Base-by-base conservation (phyloP, 2,888 invertebrate species). In the Rhodophaea formosa region DNA sequence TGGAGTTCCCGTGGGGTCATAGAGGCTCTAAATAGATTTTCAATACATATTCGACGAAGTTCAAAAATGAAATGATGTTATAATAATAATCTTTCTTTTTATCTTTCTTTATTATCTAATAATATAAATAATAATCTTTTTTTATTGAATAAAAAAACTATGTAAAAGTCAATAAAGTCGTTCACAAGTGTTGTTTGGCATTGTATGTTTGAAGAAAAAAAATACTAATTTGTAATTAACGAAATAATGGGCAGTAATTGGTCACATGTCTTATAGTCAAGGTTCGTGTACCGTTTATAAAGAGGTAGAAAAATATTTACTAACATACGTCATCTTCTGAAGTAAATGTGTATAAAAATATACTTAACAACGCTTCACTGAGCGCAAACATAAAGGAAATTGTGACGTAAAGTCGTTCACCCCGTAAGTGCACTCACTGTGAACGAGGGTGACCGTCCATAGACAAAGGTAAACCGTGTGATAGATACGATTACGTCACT, bases 351-450 rank as follows among this genome's bases (percentile, higher is more conserved):
- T 0, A 10, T 0, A 10, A 35, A 35, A 3, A 35, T 3, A 12
- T 35, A 35, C 35, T 1, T 35, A 8, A 35, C 35, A 35, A 35
- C 35, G 12, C 8, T 35, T 35, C 10, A 6, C 35, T 35, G 35
- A 35, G 12, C 10, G 12, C 35, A 35, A 35, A 12, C 10, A 47
- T 29, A n/a, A n/a, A 29, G 44, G 16, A 14, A 16, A 44, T 16
- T 16, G 17, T 72, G 72, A 72, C 72, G 72, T 55, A 68, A 63
- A 59, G 58, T 29, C 59, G 59, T 59, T 67, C 59, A 62, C 57
- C 64, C 58, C 55, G 29, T 53, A 60, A 59, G 65, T 68, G 69
- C 72, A 70, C 65, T 65, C 58, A 62, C 59, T 59, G 65, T 59
- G 57, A 68, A 66, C 55, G 60, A 62, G 57, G 49, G 58, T 42